These are phyloP conservation scores for Herminia tarsipennalis DNA, from an alignment of 2,888 invertebrate species.

Conservation along the genomic window DNA sequence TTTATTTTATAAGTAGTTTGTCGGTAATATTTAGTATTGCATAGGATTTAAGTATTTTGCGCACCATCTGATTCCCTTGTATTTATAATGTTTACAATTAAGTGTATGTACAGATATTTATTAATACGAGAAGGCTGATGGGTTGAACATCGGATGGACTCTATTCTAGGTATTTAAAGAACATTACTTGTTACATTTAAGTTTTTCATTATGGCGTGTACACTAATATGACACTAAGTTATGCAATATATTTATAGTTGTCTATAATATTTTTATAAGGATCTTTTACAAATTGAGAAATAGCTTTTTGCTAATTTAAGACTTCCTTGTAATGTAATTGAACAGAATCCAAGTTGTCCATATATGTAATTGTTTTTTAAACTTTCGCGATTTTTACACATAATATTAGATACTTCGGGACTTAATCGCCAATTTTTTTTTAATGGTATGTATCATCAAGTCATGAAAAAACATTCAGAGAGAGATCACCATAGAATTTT, in stretches of 20 bases:
- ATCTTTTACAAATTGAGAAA: constrained; percentile 62
- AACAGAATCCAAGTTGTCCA: constrained; percentile 48
- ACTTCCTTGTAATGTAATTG: constrained; percentile 45
- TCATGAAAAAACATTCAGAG: too few species aligned
- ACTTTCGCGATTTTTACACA: too few species aligned
- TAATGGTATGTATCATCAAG: too few species aligned
- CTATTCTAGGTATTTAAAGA: constrained; percentile 58
- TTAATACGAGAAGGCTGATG: constrained; percentile 66
- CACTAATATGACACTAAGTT: constrained; percentile 68
- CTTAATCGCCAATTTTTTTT: too few species aligned
- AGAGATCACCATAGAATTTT: too few species aligned
- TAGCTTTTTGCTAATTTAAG: constrained; percentile 59
- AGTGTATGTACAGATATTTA: constrained; percentile 80
- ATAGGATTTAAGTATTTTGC: constrained; percentile 26
- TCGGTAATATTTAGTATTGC: constrained; percentile 31
- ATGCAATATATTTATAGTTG: constrained; percentile 72
- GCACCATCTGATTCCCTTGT: constrained; percentile 49
- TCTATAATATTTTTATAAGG: constrained; percentile 73
- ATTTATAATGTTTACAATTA: constrained; percentile 54
- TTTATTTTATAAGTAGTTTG: constrained; percentile 41
- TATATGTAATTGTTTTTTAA: too few species aligned
- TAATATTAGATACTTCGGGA: too few species aligned
- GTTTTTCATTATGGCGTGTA: constrained; percentile 65
- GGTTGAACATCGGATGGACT: constrained; percentile 60
- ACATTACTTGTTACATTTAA: constrained; percentile 63